Evolutionary conservation across 1,140 invertebrate genomes (phyloP).

Genomic region (Euura lappo): DNA sequence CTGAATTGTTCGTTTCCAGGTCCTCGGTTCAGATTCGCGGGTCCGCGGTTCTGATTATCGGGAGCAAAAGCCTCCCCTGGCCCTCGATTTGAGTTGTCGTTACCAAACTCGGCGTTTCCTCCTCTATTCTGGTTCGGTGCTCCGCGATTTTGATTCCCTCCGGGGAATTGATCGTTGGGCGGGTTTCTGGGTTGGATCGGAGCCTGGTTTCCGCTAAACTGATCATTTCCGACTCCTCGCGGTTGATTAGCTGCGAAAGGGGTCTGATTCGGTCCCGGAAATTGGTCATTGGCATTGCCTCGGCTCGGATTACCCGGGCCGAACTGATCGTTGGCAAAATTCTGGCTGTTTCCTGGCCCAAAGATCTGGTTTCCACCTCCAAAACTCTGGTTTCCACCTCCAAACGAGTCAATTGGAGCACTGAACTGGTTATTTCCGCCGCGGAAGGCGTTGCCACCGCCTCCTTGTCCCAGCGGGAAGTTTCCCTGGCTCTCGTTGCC

Average conservation of each 20-base stretch:
- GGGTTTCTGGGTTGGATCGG: slow-evolving; percentile 23
- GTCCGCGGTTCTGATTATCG: slow-evolving; percentile 20
- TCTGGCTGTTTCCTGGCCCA: slow-evolving; percentile 29
- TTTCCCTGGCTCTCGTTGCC: not conserved
- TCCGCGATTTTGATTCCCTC: slow-evolving; percentile 12
- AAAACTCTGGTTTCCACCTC: slow-evolving; percentile 33
- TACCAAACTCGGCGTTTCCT: slow-evolving; percentile 34
- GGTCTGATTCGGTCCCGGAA: slow-evolving; percentile 15
- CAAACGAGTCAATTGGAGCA: too few species aligned
- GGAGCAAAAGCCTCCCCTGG: slow-evolving; percentile 29
- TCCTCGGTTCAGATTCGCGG: slow-evolving; percentile 15
- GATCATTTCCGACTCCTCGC: slow-evolving; percentile 28
- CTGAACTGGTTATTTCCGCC: not conserved
- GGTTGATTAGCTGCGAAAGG: not conserved
- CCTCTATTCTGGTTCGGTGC: slow-evolving; percentile 34
- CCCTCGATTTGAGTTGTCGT: slow-evolving; percentile 41
- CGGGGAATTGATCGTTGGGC: not conserved
- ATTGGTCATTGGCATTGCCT: slow-evolving; percentile 12
- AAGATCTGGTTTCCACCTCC: slow-evolving; percentile 20
- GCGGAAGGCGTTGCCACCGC: slow-evolving; percentile 21
- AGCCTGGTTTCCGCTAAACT: slow-evolving; percentile 31
- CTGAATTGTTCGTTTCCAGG: slow-evolving; percentile 36
- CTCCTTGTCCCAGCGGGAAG: slow-evolving; percentile 17
- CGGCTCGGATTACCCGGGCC: slow-evolving; percentile 26
- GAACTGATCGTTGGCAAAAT: slow-evolving; percentile 30